Percentiles rank a stretch among this genome's conserved stretches.
These are phyloP conservation scores for Hydrophis major DNA, from an alignment of 2,797 vertebrate species.

Conservation along the genomic window DNA sequence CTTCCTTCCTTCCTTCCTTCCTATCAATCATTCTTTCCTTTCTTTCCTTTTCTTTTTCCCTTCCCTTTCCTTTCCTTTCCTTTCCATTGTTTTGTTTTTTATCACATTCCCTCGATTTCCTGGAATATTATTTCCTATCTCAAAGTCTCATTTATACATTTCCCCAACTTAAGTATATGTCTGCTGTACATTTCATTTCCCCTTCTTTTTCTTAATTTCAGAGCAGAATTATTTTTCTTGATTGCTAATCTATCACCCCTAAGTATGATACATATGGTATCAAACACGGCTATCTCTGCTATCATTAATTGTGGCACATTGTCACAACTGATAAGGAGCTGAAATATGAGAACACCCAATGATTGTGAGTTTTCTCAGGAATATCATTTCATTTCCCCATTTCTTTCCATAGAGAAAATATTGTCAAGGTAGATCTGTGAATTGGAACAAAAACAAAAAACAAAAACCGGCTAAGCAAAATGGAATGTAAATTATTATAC, in stretches of 20 bases:
- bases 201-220: slow-evolving; percentile 61
- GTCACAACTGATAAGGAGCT: slow-evolving; percentile 75
- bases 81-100: neutral
- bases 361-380: slow-evolving; percentile 62
- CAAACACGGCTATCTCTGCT: slow-evolving; percentile 72
- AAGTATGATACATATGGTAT: slow-evolving; percentile 76
- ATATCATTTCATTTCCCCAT: slow-evolving; percentile 43
- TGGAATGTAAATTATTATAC: neutral
- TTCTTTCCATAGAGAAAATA: slow-evolving; percentile 52
- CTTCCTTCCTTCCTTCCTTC: too few species aligned
- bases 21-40: too few species aligned
- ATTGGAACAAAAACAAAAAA: slow-evolving; percentile 13
- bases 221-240: slow-evolving; percentile 76
- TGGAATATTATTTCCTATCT: neutral
- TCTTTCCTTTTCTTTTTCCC: neutral
- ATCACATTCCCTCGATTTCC: neutral
- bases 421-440: slow-evolving; percentile 36
- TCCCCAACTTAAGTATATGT: neutral
- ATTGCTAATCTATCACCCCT: slow-evolving; percentile 76
- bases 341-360: slow-evolving; percentile 65
- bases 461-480: slow-evolving; percentile 15
- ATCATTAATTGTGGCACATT: slow-evolving; percentile 77
- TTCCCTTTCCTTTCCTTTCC: neutral
- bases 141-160: neutral
- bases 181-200: neutral